Base-by-base conservation (phyloP, 1,140 invertebrate species). In the Globodera ellingtonae region DNA sequence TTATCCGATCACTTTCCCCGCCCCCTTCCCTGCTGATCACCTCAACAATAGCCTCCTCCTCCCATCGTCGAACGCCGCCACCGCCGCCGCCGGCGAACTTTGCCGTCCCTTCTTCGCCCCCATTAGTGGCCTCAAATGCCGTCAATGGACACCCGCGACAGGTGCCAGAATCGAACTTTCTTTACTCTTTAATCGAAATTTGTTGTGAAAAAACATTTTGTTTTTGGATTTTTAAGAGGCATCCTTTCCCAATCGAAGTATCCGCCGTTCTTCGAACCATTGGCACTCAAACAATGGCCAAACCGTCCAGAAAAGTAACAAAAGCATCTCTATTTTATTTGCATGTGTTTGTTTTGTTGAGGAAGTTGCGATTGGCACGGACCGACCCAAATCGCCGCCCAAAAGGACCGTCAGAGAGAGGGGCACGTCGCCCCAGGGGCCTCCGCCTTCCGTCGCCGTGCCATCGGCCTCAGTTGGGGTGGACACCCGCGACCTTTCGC, bases 1-100 rank as follows among this genome's bases (percentile, higher is more conserved):
- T 79, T 15, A 59, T 77, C 21, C 74, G 78, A 13, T 79, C 78
- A 6, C 21, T 77, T 10, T 79, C 78, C 5, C 69, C 78, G 44
- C 78, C 56, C 15, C 56, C 9, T 6, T 18, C 5, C 56, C 10
- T 59, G 10, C 56, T 35, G 35, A 35, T 35, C 62, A 46, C 52
- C 18, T 59, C 56, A 15, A 15, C 56, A 15, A 15, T 18, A 1
- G 5, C 56, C 10, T 59, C 10, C 10, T 59, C 10, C 50, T 52
- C 50, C 50, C 72, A 73, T 56, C 72, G 35, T 59, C 24, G 18
- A 50, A 56, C 59, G 72, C 50, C 72, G 35, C 35, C 24, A 24
- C 24, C 35, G 35, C 35, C 35, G 35, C 35, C 35, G 35, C 35
- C 35, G 24, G 46, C 3, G 44, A 47, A 24, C 24, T 72, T 10